These are phyloP conservation scores for Micropterix aruncella DNA, from an alignment of 2,888 invertebrate genomes.

Conservation along the genomic window DNA sequence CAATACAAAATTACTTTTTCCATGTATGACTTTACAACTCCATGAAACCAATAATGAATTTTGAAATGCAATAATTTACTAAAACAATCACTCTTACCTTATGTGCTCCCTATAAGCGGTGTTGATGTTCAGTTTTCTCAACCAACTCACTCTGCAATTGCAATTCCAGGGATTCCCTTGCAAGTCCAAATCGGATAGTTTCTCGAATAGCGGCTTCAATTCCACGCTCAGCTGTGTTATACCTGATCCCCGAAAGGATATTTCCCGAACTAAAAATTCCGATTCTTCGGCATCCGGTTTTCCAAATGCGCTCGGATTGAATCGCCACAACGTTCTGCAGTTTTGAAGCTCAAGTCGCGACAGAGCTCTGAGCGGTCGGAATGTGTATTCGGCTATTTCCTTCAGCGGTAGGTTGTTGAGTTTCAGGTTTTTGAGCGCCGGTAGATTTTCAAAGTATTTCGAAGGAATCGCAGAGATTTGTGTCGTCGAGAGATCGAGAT, in stretches of 20 bases:
- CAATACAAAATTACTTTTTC: no score
- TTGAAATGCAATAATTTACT: no score
- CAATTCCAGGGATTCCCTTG: slow-evolving; percentile 51
- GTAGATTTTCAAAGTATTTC: slow-evolving; percentile 33
- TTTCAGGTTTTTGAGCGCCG: slow-evolving; percentile 35
- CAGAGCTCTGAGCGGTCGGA: slow-evolving; percentile 37
- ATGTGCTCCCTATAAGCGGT: slow-evolving; percentile 27
- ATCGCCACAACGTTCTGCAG: slow-evolving; percentile 34
- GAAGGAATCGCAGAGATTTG: slow-evolving; percentile 32
- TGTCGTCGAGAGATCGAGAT: slow-evolving; percentile 48
- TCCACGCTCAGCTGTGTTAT: slow-evolving; percentile 24
- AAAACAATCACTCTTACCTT: no score
- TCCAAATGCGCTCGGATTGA: slow-evolving; percentile 32
- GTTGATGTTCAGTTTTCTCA: slow-evolving; percentile 27
- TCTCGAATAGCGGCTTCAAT: slow-evolving; percentile 30
- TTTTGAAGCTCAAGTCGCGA: slow-evolving; percentile 37
- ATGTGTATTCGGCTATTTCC: slow-evolving; percentile 37
- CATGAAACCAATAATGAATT: no score
- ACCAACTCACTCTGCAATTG: slow-evolving; percentile 43
- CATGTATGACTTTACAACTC: no score
- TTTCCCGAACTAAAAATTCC: slow-evolving; percentile 27
- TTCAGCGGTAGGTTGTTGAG: slow-evolving; percentile 41
- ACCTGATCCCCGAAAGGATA: slow-evolving; percentile 33
- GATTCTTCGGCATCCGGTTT: slow-evolving; percentile 24
- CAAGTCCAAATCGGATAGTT: slow-evolving; percentile 31